Evolutionary conservation across 1,140 invertebrate species (phyloP).

Genomic region (Drosophila subobscura): DNA sequence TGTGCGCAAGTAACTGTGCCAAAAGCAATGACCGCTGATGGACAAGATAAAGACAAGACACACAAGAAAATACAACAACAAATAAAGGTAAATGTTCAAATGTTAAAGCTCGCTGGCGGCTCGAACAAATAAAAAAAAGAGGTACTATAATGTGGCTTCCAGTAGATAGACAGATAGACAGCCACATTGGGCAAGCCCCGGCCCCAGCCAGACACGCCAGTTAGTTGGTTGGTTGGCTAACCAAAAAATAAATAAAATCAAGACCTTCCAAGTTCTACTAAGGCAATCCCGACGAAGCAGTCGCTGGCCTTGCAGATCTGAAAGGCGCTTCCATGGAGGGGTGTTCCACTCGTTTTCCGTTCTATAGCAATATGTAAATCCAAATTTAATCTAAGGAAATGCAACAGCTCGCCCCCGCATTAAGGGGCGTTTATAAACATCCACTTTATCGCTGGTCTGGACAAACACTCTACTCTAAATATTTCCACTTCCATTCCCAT

Average conservation of each 20-base stretch:
- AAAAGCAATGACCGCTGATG: slow-evolving; percentile 63
- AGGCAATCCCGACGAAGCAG: too few species aligned
- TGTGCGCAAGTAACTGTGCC: slow-evolving; percentile 63
- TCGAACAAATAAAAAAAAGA: slow-evolving; percentile 21
- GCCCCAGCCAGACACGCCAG: slow-evolving; percentile 3
- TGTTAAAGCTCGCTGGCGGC: slow-evolving; percentile 34
- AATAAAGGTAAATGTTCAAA: slow-evolving; percentile 2
- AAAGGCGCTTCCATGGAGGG: too few species aligned
- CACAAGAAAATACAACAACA: slow-evolving; percentile 15
- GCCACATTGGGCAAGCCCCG: slow-evolving; percentile 34
- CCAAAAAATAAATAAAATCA: too few species aligned
- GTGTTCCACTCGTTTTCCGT: too few species aligned
- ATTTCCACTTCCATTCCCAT: background rate
- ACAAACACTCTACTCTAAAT: too few species aligned
- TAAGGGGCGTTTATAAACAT: slow-evolving; percentile 32
- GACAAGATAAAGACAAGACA: slow-evolving; percentile 50
- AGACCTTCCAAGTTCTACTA: too few species aligned
- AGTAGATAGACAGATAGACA: slow-evolving; percentile 13
- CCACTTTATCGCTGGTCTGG: slow-evolving; percentile 13
- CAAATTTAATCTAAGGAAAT: background rate
- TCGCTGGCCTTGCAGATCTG: too few species aligned
- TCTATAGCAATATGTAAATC: too few species aligned
- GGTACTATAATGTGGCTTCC: slow-evolving; percentile 63
- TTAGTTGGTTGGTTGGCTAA: slow-evolving; percentile 35
- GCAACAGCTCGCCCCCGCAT: slow-evolving; percentile 5